Evolutionary conservation across 2,888 invertebrate genomes (phyloP).

Genomic region (Trissolcus japonicus): DNA sequence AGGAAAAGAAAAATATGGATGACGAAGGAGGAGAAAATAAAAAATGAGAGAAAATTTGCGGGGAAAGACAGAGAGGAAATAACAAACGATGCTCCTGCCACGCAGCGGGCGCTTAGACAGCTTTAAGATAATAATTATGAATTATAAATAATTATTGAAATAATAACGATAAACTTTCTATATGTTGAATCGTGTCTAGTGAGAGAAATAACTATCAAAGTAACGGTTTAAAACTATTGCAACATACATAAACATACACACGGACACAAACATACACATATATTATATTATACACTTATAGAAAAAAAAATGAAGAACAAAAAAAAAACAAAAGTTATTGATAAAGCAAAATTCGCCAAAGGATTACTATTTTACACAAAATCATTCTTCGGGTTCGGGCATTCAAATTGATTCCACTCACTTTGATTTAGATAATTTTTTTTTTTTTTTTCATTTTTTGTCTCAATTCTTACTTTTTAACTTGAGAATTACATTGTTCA

Average conservation of each 20-base stretch:
- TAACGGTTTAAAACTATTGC: conserved; percentile 68
- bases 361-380: conserved; percentile 54
- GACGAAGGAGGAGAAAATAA: neutral
- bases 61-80: conserved; percentile 32
- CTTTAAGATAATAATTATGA: conserved; percentile 75
- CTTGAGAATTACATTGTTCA: neutral
- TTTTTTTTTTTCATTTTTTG: neutral
- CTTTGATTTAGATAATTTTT: neutral
- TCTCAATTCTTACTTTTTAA: neutral
- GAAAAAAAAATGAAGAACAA: conserved; percentile 33
- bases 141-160: conserved; percentile 74
- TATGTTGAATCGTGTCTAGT: conserved; percentile 76
- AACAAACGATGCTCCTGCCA: conserved; percentile 71
- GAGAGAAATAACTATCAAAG: conserved; percentile 72
- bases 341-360: conserved; percentile 47
- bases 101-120: conserved; percentile 75
- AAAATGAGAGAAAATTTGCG: conserved; percentile 14
- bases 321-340: conserved; percentile 27
- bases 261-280: conserved; percentile 11
- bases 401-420: neutral
- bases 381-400: conserved; percentile 29
- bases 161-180: conserved; percentile 75
- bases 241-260: conserved; percentile 33
- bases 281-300: conserved; percentile 30
- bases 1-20: neutral